These are phyloP conservation scores for Diadema setosum DNA, from an alignment of 35 echinoderm and acorn worm genomes.

Conservation along the genomic window DNA sequence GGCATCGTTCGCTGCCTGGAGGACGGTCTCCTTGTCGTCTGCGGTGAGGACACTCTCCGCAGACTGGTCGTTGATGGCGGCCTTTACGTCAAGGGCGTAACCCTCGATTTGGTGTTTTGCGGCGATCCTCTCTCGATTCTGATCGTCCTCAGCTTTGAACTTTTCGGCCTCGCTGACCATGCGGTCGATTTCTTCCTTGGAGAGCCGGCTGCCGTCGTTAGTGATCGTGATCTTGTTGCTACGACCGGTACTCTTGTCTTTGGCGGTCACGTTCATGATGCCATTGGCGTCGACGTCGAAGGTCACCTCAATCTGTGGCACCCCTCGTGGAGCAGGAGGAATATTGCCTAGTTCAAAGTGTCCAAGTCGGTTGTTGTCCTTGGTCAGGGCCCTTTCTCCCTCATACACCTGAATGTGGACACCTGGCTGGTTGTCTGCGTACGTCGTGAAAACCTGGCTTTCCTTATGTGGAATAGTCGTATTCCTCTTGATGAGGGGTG, in stretches of 20 bases:
- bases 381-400: too few relatives aligned
- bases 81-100: background rate
- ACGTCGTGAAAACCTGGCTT: too few relatives aligned
- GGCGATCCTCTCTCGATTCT: background rate
- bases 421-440: too few relatives aligned
- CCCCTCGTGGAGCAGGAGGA: too few relatives aligned
- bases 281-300: too few relatives aligned
- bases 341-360: too few relatives aligned
- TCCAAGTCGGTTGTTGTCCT: too few relatives aligned
- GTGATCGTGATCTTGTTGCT: conserved; percentile 1
- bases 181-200: too few relatives aligned
- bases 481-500: too few relatives aligned
- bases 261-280: conserved; percentile 20
- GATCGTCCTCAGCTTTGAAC: conserved; percentile 23
- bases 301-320: too few relatives aligned
- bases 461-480: too few relatives aligned
- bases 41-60: background rate
- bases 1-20: background rate
- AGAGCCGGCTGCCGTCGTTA: background rate
- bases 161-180: conserved; percentile 10
- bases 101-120: background rate
- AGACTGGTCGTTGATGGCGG: background rate
- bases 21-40: background rate
- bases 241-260: background rate
- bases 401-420: too few relatives aligned